phyloP scores from a whole-genome alignment of 2,113 vertebrate genomes.

The Rallus limicola region DNA sequence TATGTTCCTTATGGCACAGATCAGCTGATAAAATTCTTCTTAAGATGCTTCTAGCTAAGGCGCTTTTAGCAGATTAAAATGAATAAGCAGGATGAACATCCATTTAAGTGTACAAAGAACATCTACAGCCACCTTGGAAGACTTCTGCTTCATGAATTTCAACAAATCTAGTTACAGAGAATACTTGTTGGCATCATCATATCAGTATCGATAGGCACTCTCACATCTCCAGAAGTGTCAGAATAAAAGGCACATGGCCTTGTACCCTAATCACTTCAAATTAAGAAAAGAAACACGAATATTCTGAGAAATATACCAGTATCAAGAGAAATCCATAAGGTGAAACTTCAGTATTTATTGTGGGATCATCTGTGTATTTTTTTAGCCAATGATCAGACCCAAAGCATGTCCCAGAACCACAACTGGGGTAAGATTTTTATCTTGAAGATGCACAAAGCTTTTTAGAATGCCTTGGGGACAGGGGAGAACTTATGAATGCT shows the following conservation, averaged over 20 bases:
- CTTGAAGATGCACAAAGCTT: neutral
- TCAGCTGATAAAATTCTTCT: slow-evolving; percentile 35
- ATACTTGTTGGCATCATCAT: neutral
- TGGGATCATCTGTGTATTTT: neutral
- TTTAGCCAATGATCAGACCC: neutral
- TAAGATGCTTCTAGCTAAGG: slow-evolving; percentile 39
- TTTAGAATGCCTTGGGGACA: neutral
- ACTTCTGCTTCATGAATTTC: neutral
- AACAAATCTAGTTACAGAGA: neutral
- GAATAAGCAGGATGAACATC: slow-evolving; percentile 33
- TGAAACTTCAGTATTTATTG: neutral
- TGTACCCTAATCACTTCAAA: neutral
- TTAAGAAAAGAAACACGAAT: neutral
- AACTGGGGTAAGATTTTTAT: neutral
- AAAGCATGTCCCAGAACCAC: neutral
- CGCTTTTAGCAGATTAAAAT: slow-evolving; percentile 47
- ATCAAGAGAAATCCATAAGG: neutral
- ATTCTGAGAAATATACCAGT: neutral
- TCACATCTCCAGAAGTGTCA: neutral
- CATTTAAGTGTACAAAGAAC: neutral
- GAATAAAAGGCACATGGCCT: neutral
- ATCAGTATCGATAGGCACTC: neutral
- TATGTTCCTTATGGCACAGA: neutral
- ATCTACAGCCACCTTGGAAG: neutral
- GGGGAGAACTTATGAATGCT: neutral